Conservation (phyloP, 53 echinoderm and acorn worm species). For the Pentamera pediparva region DNA sequence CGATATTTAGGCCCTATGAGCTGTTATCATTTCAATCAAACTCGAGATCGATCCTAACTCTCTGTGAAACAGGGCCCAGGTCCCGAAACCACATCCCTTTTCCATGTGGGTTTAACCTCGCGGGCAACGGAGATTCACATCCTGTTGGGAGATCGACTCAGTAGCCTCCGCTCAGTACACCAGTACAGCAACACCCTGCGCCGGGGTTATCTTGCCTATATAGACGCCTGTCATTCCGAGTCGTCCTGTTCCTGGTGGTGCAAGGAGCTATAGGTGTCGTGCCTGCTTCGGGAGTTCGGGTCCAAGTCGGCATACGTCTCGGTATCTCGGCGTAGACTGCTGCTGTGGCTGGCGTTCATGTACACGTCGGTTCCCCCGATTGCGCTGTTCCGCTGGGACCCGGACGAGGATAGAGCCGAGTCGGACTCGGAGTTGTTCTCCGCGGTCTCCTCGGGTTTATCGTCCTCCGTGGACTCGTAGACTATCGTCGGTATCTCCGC, state of each 20-base stretch:
- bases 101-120: too few species aligned
- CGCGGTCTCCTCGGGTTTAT: neutral
- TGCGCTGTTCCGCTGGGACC: constrained; percentile 27
- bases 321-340: constrained; percentile 29
- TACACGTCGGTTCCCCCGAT: constrained; percentile 43
- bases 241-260: neutral
- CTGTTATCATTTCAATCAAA: too few species aligned
- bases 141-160: too few species aligned
- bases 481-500: constrained; percentile 15
- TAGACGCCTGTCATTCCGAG: too few species aligned
- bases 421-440: neutral
- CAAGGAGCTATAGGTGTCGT: constrained; percentile 57
- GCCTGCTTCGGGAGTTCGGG: constrained; percentile 37
- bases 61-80: too few species aligned
- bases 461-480: constrained; percentile 17
- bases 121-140: too few species aligned
- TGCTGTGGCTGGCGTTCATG: constrained; percentile 29
- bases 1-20: too few species aligned
- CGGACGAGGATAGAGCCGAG: constrained; percentile 9
- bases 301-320: constrained; percentile 59
- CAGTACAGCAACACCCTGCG: too few species aligned
- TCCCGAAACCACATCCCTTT: too few species aligned
- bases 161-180: too few species aligned
- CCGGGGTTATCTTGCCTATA: too few species aligned
- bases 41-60: too few species aligned